phyloP scores from a whole-genome alignment of 53 echinoderm and acorn worm species.

The Hippasteria phrygiana region DNA sequence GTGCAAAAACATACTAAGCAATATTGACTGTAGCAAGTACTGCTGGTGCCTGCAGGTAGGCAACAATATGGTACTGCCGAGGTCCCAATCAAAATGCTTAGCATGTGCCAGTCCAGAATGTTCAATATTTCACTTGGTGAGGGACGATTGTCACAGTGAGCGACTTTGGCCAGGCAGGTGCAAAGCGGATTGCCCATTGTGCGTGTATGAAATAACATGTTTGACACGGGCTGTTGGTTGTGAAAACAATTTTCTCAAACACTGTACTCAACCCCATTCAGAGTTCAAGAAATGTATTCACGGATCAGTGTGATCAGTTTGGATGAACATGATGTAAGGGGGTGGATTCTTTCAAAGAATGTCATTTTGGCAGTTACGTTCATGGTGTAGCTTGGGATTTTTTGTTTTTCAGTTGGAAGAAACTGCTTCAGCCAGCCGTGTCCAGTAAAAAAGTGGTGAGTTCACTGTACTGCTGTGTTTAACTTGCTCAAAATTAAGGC shows the following conservation, averaged over 20 bases:
- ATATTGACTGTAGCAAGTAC: too few relatives aligned
- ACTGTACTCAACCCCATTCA: neutral
- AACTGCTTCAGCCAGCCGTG: too few relatives aligned
- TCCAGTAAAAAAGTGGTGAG: too few relatives aligned
- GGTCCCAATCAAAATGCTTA: neutral
- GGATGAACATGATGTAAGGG: too few relatives aligned
- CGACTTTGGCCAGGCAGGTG: neutral
- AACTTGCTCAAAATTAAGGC: too few relatives aligned
- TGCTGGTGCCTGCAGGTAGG: too few relatives aligned
- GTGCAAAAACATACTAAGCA: too few relatives aligned
- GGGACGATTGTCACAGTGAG: neutral
- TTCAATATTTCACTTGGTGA: neutral
- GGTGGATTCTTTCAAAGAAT: neutral
- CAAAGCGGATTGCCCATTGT: neutral
- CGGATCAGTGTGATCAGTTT: too few relatives aligned
- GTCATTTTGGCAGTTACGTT: neutral
- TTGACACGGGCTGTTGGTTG: neutral
- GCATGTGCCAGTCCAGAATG: neutral
- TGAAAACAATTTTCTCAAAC: neutral
- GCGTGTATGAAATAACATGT: neutral
- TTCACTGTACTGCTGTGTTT: too few relatives aligned
- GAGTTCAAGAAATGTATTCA: too few relatives aligned
- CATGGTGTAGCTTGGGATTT: too few relatives aligned
- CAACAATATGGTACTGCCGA: neutral
- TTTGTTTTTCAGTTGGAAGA: too few relatives aligned